Percentiles rank a stretch among this genome's conserved stretches.
phyloP scores from a whole-genome alignment of 2,797 vertebrate species.

The Lithobates pipiens region DNA sequence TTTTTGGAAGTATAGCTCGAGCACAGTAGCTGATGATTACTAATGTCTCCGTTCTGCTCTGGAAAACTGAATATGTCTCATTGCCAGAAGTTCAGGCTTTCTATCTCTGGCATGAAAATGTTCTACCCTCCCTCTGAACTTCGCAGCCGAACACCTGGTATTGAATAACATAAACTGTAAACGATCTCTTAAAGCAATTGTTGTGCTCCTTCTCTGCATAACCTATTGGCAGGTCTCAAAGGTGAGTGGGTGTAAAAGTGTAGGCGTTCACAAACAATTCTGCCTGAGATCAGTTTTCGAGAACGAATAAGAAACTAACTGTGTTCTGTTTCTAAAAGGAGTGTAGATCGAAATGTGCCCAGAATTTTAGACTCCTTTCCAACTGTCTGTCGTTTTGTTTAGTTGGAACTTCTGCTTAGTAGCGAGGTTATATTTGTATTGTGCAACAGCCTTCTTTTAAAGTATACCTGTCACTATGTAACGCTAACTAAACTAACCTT shows the following conservation, averaged over 20 bases:
- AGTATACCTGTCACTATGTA: background rate
- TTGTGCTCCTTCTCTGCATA: constrained; percentile 50
- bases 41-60: constrained; percentile 27
- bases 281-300: constrained; percentile 52
- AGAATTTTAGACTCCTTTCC: constrained; percentile 12
- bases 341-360: background rate
- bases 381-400: background rate
- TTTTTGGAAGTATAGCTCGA: too few relatives aligned
- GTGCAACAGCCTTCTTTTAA: background rate
- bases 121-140: constrained; percentile 41
- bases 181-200: constrained; percentile 54
- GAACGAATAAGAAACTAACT: constrained; percentile 25
- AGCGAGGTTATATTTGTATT: background rate
- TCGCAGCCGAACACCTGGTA: constrained; percentile 55
- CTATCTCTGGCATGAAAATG: constrained; percentile 12
- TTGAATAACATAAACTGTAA: constrained; percentile 52
- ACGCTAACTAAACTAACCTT: too few relatives aligned
- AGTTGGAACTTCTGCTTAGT: background rate
- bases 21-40: too few relatives aligned
- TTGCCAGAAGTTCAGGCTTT: constrained; percentile 17
- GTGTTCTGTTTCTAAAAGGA: constrained; percentile 39
- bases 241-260: constrained; percentile 55
- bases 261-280: constrained; percentile 54
- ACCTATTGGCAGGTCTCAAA: constrained; percentile 58
- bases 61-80: background rate